Conservation (phyloP, 2,888 invertebrate species). For the Danaus chrysippus region DNA sequence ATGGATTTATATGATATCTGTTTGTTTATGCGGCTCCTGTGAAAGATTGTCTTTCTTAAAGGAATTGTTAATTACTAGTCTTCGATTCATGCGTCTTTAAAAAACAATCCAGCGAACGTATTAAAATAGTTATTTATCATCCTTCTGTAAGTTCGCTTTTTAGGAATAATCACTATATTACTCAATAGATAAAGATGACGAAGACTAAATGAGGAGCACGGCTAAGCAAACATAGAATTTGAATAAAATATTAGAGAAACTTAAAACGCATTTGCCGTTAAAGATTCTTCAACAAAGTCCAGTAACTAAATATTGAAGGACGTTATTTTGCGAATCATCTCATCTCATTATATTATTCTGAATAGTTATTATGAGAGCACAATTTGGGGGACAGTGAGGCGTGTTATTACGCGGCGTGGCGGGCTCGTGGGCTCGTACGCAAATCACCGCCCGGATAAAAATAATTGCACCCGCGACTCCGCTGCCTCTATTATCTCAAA, state of each 20-base stretch:
- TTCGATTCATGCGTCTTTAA: neutral
- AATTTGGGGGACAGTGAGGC: constrained; percentile 26
- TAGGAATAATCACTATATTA: too few relatives aligned
- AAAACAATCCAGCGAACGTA: too few relatives aligned
- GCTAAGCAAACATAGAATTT: too few relatives aligned
- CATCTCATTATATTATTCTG: constrained; percentile 7
- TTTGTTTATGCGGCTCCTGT: constrained; percentile 4
- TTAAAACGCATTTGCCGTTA: neutral
- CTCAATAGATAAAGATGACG: too few relatives aligned
- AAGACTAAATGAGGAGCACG: too few relatives aligned
- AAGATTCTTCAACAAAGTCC: neutral
- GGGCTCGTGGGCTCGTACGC: constrained; percentile 33
- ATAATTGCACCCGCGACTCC: constrained; percentile 61
- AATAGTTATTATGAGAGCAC: constrained; percentile 18
- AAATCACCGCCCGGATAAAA: constrained; percentile 49
- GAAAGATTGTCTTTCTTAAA: constrained; percentile 4
- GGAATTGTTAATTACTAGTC: constrained; percentile 4
- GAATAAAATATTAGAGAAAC: too few relatives aligned
- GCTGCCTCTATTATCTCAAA: constrained; percentile 56
- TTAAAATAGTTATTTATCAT: too few relatives aligned
- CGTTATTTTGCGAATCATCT: neutral
- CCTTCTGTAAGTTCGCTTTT: too few relatives aligned
- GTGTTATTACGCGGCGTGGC: constrained; percentile 35
- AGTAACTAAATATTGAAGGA: constrained; percentile 1
- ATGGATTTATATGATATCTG: neutral